Evolutionary conservation across 2,113 vertebrate species (phyloP), one percentile per base, ranked within the genome.

Genomic region (Phoxinus phoxinus): DNA sequence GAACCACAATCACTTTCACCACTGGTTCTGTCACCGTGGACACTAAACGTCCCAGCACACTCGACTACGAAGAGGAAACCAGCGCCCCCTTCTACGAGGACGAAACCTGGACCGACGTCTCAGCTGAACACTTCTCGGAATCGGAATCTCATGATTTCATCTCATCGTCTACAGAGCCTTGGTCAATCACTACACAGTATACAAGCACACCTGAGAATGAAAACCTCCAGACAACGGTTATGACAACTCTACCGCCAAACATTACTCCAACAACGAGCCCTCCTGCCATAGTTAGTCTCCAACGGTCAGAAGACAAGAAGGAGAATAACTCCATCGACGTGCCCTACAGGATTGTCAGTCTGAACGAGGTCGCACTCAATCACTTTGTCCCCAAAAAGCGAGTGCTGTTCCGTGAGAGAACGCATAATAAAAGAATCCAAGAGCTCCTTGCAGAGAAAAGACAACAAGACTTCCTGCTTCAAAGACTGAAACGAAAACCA

Each of bases 351-450:
- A 92, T 96, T 1, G 90, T 94, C 0, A 92, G 94, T 30, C 3
- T 94, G 0, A 89, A 94, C 0, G 95, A 96, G 32, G 91, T 91
- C 2, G 81, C 91, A 0, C 95, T 94, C 32, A 96, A 94, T 88
- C 93, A 96, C 88, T 93, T 96, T 89, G 96, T 96, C 59, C 94
- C 94, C 1, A 94, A 90, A 86, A 94, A 94, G 87, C 94, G 44
- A 17, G 81, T 81, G 12, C 92, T 89, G 10, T 91, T 91, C 0
- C 94, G 93, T 0, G 97, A 98, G 92, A 96, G 93, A 93, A 99
- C 97, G 4, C 96, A 95, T 86, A 99, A 99, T 95, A 96, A 95
- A 92, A 94, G 97, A 72, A 98, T 99, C 90, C 97, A 98, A 87
- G 93, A 98, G 93, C 94, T 99, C 85, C 95, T 99, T 25, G 96